These are phyloP conservation scores for Meloidogyne hapla DNA, from an alignment of 1,140 invertebrate genomes.

Conservation along the genomic window DNA sequence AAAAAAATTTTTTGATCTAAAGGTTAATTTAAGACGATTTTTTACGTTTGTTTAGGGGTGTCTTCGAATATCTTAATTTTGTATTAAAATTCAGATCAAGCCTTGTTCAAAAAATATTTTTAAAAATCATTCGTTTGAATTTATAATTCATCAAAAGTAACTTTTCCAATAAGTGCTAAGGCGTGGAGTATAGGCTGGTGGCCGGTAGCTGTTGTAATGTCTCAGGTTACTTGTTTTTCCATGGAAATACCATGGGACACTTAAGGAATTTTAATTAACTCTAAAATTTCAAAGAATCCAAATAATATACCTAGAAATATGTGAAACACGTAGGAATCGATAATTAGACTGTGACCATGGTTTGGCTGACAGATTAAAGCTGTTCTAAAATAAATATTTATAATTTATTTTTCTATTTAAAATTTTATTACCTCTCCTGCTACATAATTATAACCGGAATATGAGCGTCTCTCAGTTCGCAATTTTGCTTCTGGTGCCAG, in stretches of 20 bases:
- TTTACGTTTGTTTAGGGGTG: too few species aligned
- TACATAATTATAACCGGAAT: conserved; percentile 54
- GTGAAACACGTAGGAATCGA: conserved; percentile 42
- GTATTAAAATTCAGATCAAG: not conserved
- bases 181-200: conserved; percentile 38
- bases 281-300: not conserved
- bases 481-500: conserved; percentile 45
- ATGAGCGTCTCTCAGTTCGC: conserved; percentile 41
- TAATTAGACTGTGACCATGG: conserved; percentile 56
- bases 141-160: conserved; percentile 25
- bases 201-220: conserved; percentile 55
- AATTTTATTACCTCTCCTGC: conserved; percentile 37
- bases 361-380: conserved; percentile 47
- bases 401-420: not conserved
- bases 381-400: conserved; percentile 25
- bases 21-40: too few species aligned
- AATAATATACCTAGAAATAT: conserved; percentile 42
- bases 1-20: too few species aligned
- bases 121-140: not conserved
- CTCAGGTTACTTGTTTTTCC: conserved; percentile 37
- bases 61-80: not conserved
- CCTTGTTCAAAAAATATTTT: not conserved
- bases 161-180: conserved; percentile 51
- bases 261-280: conserved; percentile 27
- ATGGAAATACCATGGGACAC: conserved; percentile 48